phyloP scores from a whole-genome alignment of 1,140 invertebrate species.

The Araneus ventricosus region DNA sequence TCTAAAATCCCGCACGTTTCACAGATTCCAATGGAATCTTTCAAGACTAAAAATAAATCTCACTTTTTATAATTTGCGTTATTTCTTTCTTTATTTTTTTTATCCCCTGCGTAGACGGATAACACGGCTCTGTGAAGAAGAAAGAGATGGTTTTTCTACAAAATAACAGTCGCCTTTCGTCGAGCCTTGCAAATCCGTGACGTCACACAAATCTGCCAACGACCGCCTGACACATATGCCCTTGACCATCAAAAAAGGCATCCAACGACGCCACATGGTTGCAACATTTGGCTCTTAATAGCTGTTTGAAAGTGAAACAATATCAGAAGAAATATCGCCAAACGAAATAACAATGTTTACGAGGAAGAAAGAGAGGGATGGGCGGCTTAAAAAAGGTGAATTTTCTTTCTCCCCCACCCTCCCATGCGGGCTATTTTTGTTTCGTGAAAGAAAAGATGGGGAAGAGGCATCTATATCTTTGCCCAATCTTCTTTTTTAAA shows the following conservation, averaged over 20 bases:
- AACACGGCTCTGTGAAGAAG: not conserved
- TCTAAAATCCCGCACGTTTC: too few species aligned
- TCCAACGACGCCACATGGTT: slow-evolving; percentile 7
- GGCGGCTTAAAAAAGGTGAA: not conserved
- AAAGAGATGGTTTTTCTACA: not conserved
- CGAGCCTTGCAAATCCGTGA: slow-evolving; percentile 33
- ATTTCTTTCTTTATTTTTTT: too few species aligned
- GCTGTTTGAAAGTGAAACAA: slow-evolving; percentile 10
- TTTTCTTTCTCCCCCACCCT: not conserved
- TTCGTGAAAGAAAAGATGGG: not conserved
- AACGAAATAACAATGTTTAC: slow-evolving; percentile 37
- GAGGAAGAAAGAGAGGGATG: slow-evolving; percentile 8
- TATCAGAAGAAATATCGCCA: slow-evolving; percentile 20
- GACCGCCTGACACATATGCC: slow-evolving; percentile 74
- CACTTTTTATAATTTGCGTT: not conserved
- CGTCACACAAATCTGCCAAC: slow-evolving; percentile 70
- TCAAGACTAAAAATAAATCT: not conserved
- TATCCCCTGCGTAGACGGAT: not conserved
- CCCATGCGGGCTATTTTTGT: not conserved
- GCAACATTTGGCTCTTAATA: slow-evolving; percentile 56
- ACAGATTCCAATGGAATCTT: too few species aligned
- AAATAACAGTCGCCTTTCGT: slow-evolving; percentile 47
- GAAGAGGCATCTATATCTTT: not conserved
- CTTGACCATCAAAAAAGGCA: slow-evolving; percentile 70
- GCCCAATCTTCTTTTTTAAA: not conserved